phyloP scores from a whole-genome alignment of 2,797 vertebrate species.

The Galagoides demidoff region DNA sequence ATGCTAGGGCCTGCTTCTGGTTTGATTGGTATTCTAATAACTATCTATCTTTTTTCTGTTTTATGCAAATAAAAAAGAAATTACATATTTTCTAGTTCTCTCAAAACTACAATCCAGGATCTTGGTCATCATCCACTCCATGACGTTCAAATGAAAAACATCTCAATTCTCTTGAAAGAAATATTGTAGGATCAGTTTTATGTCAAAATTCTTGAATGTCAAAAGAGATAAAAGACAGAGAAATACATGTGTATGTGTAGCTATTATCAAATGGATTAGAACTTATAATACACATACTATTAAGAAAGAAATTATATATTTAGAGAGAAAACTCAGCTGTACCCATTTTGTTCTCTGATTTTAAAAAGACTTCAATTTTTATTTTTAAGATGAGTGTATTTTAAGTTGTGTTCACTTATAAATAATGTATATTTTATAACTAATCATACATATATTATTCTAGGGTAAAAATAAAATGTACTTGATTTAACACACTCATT shows the following conservation, averaged over 20 bases:
- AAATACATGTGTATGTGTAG: neutral
- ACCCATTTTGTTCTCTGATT: neutral
- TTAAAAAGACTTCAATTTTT: neutral
- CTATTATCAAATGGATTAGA: neutral
- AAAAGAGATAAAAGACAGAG: neutral
- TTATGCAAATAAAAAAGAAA: neutral
- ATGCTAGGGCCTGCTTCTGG: neutral
- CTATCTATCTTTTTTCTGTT: neutral
- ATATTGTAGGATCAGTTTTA: neutral
- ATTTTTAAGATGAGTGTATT: neutral
- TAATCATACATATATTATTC: neutral
- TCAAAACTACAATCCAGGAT: neutral
- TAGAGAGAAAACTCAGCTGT: neutral
- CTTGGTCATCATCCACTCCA: neutral
- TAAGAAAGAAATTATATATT: neutral
- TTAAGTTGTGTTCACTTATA: neutral
- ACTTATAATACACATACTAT: neutral
- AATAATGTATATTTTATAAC: neutral
- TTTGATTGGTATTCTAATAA: neutral
- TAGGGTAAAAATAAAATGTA: neutral
- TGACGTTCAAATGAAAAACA: slow-evolving; percentile 26
- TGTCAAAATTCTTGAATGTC: neutral
- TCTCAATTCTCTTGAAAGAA: neutral
- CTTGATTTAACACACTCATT: neutral
- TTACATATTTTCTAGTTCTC: neutral